Conservation (phyloP, 2,888 invertebrate genomes). For the Troides helena region DNA sequence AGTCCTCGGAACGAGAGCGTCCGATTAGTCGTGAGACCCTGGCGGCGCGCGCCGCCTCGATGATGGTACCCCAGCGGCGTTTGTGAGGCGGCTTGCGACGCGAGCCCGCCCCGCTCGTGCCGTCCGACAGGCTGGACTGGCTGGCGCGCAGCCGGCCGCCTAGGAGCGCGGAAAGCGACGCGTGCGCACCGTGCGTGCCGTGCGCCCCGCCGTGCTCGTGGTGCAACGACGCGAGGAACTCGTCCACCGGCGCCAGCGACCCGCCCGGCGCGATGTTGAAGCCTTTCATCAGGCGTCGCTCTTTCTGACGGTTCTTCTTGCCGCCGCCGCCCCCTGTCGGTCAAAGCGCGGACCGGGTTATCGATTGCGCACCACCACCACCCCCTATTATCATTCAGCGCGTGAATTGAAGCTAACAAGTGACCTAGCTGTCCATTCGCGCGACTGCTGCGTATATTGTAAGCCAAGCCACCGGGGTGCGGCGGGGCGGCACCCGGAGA, state of each 20-base stretch:
- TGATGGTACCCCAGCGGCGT: slow-evolving; percentile 90
- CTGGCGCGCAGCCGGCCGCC: slow-evolving; percentile 75
- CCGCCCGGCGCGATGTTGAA: slow-evolving; percentile 91
- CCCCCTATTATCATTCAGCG: too few relatives aligned
- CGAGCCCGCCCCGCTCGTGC: slow-evolving; percentile 53
- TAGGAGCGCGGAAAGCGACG: slow-evolving; percentile 84
- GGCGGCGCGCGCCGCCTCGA: slow-evolving; percentile 92
- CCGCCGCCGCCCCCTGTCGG: slow-evolving; percentile 87
- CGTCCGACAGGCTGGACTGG: slow-evolving; percentile 59
- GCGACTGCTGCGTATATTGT: neutral
- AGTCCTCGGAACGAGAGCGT: slow-evolving; percentile 89
- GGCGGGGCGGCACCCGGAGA: too few relatives aligned
- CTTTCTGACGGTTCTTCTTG: slow-evolving; percentile 96
- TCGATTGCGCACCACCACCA: neutral
- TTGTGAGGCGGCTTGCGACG: slow-evolving; percentile 82
- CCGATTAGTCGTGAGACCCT: slow-evolving; percentile 90
- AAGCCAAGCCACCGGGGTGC: too few relatives aligned
- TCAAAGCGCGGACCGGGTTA: too few relatives aligned
- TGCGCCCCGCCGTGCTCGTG: slow-evolving; percentile 74
- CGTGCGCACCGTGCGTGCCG: slow-evolving; percentile 48
- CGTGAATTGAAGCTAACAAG: neutral
- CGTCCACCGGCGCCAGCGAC: slow-evolving; percentile 86
- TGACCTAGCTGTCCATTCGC: neutral
- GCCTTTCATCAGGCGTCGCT: slow-evolving; percentile 95
- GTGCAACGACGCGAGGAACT: slow-evolving; percentile 88